Percentiles rank a stretch among this genome's conserved stretches.
phyloP scores from a whole-genome alignment of 2,797 vertebrate genomes.

The Staurois parvus region DNA sequence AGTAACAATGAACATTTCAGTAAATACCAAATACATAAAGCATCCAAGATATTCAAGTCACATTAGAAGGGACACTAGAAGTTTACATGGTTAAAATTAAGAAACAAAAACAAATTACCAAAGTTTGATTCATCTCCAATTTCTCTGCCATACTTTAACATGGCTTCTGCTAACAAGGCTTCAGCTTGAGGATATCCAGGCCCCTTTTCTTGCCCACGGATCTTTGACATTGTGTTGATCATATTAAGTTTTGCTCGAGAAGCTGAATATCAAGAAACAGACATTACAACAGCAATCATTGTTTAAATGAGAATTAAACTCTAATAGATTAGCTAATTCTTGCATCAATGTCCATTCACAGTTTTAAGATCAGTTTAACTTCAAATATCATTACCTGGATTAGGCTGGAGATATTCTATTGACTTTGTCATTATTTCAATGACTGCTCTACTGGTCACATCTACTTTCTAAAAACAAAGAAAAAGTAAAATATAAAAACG shows the following conservation, averaged over 20 bases:
- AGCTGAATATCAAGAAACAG: slow-evolving; percentile 74
- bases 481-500: slow-evolving; percentile 35
- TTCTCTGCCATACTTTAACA: slow-evolving; percentile 94
- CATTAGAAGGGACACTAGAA: too few relatives aligned
- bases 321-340: neutral
- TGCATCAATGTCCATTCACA: neutral
- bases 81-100: too few relatives aligned
- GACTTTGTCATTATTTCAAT: slow-evolving; percentile 97
- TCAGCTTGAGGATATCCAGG: slow-evolving; percentile 96
- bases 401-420: slow-evolving; percentile 96
- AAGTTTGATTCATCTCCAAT: slow-evolving; percentile 96
- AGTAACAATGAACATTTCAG: too few relatives aligned
- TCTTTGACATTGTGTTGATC: slow-evolving; percentile 99
- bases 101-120: slow-evolving; percentile 75
- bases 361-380: neutral
- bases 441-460: slow-evolving; percentile 91
- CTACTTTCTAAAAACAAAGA: slow-evolving; percentile 84
- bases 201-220: slow-evolving; percentile 95
- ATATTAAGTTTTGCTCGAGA: slow-evolving; percentile 98
- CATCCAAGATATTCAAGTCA: too few relatives aligned
- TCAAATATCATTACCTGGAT: slow-evolving; percentile 83
- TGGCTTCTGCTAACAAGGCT: slow-evolving; percentile 89
- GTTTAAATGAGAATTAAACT: neutral
- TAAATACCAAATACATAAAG: too few relatives aligned
- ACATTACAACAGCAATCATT: neutral